phyloP scores from a whole-genome alignment of 2,888 invertebrate species.

The Archips xylosteana region DNA sequence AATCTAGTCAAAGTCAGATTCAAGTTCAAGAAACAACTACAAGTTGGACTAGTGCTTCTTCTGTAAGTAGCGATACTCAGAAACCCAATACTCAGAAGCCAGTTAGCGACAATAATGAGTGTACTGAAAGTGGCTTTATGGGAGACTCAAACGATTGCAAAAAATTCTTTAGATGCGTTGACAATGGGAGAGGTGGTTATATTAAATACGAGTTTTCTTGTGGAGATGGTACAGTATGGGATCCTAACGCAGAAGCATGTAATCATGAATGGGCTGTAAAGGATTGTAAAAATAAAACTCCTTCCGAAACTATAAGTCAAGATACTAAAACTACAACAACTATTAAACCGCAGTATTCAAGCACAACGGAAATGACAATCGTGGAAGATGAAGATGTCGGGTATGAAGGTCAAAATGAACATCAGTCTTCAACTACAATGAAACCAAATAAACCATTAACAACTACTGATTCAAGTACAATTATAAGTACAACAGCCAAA shows the following conservation, averaged over 20 bases:
- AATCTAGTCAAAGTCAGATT: conserved; percentile 61
- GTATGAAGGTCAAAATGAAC: conserved; percentile 46
- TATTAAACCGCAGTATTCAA: conserved; percentile 41
- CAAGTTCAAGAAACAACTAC: conserved; percentile 55
- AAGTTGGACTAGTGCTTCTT: conserved; percentile 43
- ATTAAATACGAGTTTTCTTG: conserved; percentile 84
- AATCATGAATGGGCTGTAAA: conserved; percentile 84
- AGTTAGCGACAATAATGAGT: conserved; percentile 47
- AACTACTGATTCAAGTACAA: conserved; percentile 22
- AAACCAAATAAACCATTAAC: conserved; percentile 24
- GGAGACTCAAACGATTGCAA: conserved; percentile 84
- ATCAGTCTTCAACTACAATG: conserved; percentile 30
- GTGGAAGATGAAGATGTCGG: conserved; percentile 44
- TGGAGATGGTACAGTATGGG: conserved; percentile 87
- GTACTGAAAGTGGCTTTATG: conserved; percentile 85
- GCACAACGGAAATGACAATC: conserved; percentile 46
- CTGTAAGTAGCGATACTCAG: conserved; percentile 43
- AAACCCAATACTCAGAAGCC: conserved; percentile 37
- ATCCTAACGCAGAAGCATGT: conserved; percentile 82
- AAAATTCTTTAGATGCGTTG: conserved; percentile 89
- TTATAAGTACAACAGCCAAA: background rate
- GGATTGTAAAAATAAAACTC: conserved; percentile 56
- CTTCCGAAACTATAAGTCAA: conserved; percentile 41
- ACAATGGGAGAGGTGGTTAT: conserved; percentile 70
- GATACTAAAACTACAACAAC: conserved; percentile 40